Evolutionary conservation across 2,113 vertebrate species (phyloP).

Genomic region (Tricholaema leucomelas): DNA sequence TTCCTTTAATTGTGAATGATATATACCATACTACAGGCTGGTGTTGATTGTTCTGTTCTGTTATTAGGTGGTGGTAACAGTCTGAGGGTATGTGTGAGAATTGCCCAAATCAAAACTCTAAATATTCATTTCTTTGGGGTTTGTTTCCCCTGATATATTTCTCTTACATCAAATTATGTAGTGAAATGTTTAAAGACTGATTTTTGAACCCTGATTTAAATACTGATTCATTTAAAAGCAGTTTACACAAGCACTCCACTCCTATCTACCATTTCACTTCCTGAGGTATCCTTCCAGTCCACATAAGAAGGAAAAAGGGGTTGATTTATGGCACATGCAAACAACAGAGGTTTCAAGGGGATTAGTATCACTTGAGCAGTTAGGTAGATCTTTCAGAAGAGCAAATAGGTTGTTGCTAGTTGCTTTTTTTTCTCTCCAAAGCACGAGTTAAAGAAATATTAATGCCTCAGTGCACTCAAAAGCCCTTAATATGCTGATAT

Average conservation of each 20-base stretch:
- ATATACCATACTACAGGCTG: background rate
- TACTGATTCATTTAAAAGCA: background rate
- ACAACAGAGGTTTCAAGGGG: constrained; percentile 29
- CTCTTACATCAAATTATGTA: too few relatives aligned
- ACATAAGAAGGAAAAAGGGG: constrained; percentile 29
- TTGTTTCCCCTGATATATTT: too few relatives aligned
- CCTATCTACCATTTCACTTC: constrained; percentile 46
- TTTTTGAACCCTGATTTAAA: too few relatives aligned
- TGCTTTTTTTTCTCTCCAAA: constrained; percentile 29
- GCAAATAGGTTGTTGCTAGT: background rate
- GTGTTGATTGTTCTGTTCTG: background rate
- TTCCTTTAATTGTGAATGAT: background rate
- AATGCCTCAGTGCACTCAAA: constrained; percentile 61
- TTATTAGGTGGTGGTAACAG: background rate
- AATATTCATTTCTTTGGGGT: too few relatives aligned
- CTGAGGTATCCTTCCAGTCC: constrained; percentile 76
- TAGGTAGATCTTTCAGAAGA: constrained; percentile 12
- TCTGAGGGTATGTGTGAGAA: background rate
- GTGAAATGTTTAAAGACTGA: too few relatives aligned
- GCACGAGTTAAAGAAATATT: constrained; percentile 50
- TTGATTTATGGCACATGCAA: constrained; percentile 67
- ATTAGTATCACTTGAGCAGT: constrained; percentile 41
- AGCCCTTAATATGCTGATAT: constrained; percentile 84
- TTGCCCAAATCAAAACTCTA: background rate
- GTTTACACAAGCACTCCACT: background rate